Conservation (phyloP, 2,888 invertebrate species). For the Dryobotodes eremita region DNA sequence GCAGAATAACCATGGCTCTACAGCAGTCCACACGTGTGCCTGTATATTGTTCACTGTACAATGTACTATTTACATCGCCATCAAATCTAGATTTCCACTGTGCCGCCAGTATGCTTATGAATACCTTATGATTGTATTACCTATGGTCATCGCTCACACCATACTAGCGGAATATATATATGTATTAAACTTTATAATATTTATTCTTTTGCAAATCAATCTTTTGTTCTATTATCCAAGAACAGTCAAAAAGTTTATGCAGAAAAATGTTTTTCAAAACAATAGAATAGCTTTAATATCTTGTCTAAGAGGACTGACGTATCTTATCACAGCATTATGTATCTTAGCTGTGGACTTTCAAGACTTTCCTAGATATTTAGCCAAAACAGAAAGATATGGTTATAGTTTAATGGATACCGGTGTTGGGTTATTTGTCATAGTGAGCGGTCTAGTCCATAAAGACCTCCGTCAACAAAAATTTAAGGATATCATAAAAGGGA, state of each 20-base stretch:
- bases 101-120: conserved; percentile 85
- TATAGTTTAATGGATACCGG: conserved; percentile 98
- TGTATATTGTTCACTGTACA: conserved; percentile 84
- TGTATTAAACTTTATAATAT: conserved; percentile 76
- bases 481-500: conserved; percentile 79
- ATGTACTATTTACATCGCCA: conserved; percentile 77
- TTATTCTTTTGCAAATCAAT: conserved; percentile 72
- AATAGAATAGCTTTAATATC: conserved; percentile 90
- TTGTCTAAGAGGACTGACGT: conserved; percentile 93
- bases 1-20: conserved; percentile 90
- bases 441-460: conserved; percentile 94
- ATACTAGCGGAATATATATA: conserved; percentile 82
- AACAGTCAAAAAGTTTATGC: conserved; percentile 58
- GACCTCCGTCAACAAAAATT: conserved; percentile 75
- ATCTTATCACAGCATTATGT: conserved; percentile 94
- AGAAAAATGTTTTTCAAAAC: conserved; percentile 69
- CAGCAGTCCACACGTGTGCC: conserved; percentile 87
- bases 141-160: conserved; percentile 91
- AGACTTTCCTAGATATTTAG: conserved; percentile 95
- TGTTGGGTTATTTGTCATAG: conserved; percentile 96
- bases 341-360: conserved; percentile 98
- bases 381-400: conserved; percentile 97
- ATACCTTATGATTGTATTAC: conserved; percentile 90
- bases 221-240: conserved; percentile 60
- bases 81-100: conserved; percentile 66